Percentiles rank a stretch among this genome's conserved stretches.
phyloP scores from a whole-genome alignment of 2,113 vertebrate species.

The Paedocypris sp. region DNA sequence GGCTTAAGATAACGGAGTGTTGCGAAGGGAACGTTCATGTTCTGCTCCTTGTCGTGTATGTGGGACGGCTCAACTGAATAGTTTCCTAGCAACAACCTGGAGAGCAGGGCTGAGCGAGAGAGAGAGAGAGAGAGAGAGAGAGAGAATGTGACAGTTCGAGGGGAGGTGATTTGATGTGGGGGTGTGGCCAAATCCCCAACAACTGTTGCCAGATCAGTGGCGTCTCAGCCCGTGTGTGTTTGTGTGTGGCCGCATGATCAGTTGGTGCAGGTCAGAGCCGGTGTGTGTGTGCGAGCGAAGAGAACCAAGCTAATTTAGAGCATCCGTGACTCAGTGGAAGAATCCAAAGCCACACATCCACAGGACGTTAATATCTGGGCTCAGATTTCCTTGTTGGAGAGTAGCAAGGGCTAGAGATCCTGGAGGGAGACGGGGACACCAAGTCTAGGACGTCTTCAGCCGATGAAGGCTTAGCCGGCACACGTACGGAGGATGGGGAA shows the following conservation, averaged over 20 bases:
- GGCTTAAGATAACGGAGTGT: constrained; percentile 13
- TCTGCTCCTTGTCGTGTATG: constrained; percentile 18
- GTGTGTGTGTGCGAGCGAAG: constrained; percentile 12
- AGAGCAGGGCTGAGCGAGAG: constrained; percentile 8
- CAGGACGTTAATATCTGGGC: background rate
- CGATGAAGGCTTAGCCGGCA: constrained; percentile 6
- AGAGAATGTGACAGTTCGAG: constrained; percentile 11
- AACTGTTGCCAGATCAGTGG: constrained; percentile 36
- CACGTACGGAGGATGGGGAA: background rate
- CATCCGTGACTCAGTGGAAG: background rate
- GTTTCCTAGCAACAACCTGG: constrained; percentile 54
- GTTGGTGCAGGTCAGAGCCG: background rate
- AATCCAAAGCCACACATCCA: background rate
- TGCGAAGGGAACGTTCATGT: constrained; percentile 16
- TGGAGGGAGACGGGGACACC: background rate
- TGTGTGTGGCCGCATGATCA: constrained; percentile 10
- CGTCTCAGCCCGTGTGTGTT: constrained; percentile 18
- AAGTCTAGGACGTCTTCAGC: constrained; percentile 6
- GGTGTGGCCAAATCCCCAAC: constrained; percentile 46
- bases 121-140: too few relatives aligned
- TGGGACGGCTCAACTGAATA: constrained; percentile 35
- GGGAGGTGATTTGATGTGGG: constrained; percentile 20
- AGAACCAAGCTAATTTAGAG: background rate
- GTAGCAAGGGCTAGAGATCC: constrained; percentile 5
- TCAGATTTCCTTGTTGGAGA: constrained; percentile 23